Evolutionary conservation across 1,140 invertebrate genomes (phyloP).

Genomic region (Periplaneta americana): DNA sequence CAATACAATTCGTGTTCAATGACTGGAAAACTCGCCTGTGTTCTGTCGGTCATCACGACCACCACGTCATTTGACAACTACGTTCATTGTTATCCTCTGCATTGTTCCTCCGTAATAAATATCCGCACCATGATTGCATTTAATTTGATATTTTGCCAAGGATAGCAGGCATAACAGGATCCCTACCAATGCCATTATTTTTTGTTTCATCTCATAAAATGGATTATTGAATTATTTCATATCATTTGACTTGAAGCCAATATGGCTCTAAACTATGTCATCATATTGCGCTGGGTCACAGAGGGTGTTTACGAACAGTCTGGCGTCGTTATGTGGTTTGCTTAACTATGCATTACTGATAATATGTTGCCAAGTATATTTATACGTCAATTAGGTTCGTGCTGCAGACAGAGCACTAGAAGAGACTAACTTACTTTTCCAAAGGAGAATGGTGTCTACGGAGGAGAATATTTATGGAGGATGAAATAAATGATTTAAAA

Average conservation of each 20-base stretch:
- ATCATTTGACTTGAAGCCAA: neutral
- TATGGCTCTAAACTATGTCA: neutral
- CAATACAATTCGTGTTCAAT: neutral
- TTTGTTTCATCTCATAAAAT: neutral
- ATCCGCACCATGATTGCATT: neutral
- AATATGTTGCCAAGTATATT: too few species aligned
- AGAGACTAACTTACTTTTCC: too few species aligned
- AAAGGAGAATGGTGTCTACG: too few species aligned
- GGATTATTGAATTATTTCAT: neutral
- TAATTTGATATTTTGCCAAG: neutral
- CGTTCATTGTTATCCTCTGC: neutral
- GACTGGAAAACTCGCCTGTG: neutral
- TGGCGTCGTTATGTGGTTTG: too few species aligned
- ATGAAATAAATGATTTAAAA: too few species aligned
- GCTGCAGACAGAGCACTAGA: too few species aligned
- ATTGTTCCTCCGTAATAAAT: neutral
- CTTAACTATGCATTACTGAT: too few species aligned
- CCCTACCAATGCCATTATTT: neutral
- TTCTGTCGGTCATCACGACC: neutral
- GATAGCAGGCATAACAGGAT: neutral
- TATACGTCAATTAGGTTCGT: too few species aligned
- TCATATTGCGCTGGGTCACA: neutral
- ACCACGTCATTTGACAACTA: neutral
- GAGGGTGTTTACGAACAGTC: neutral
- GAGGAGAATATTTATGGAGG: too few species aligned